Evolutionary conservation across 2,113 vertebrate species (phyloP), one percentile per base, ranked within the genome.

Genomic region (Ptilonorhynchus violaceus): DNA sequence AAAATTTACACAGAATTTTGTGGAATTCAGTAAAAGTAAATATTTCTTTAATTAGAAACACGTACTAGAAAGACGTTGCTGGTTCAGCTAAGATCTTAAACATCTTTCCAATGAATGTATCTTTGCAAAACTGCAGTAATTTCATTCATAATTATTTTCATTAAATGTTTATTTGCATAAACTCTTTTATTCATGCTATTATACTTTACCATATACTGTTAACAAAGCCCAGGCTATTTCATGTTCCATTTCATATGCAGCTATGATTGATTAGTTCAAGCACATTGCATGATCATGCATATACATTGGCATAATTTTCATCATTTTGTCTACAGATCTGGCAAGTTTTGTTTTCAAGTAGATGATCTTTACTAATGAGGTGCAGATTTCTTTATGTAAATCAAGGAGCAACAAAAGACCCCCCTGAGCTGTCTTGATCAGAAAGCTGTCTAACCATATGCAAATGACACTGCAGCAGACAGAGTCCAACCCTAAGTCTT

Each of bases 261-360:
- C 21, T 95, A 53, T 93, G 55, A 82, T 66, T 93, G 76, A 97
- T 96, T 94, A 95, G 62, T 90, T 92, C 76, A 88, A 92, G 55
- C n/a, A 92, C 46, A 60, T 69, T 96, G 50, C 88, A 94, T 91
- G 88, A 94, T 94, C 89, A 88, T 92, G 76, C 89, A 96, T 96
- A 89, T 79, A 81, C 49, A 95, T 85, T 70, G 53, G 27, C 56
- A 73, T 6, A 73, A 96, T 95, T 96, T 88, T 67, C 58, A 89
- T 79, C 9, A 81, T 76, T 96, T 93, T 97, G 30, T 88, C 83
- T 80, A 70, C 58, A 80, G 24, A 89, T 78, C 42, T 77, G 49
- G 25, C 59, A 93, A 58, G 27, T 70, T 88, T 92, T 92, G 37
- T 89, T 94, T 96, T 82, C 35, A 82, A 79, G 59, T 35, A 58